Evolutionary conservation across 2,113 vertebrate genomes (phyloP).

Genomic region (Willisornis vidua): DNA sequence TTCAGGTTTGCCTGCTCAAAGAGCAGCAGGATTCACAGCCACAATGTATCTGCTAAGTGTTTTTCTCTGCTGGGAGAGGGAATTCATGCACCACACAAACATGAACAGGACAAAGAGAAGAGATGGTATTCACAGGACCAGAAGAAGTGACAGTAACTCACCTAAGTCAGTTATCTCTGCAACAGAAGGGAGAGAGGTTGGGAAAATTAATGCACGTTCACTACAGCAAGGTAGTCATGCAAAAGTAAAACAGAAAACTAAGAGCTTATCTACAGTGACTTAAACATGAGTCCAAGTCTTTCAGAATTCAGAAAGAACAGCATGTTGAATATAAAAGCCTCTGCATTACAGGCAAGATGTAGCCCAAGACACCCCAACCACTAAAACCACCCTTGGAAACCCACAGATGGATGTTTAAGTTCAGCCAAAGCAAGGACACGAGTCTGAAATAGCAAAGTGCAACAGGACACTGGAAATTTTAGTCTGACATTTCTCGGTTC

Average conservation of each 20-base stretch:
- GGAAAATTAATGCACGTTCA: constrained; percentile 53
- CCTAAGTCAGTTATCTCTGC: constrained; percentile 83
- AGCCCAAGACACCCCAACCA: neutral
- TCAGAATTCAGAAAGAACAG: neutral
- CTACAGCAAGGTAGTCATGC: constrained; percentile 18
- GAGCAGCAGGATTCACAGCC: neutral
- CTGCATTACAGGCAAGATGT: neutral
- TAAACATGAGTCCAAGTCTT: neutral
- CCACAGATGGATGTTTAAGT: neutral
- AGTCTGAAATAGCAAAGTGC: neutral
- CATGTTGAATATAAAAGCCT: rapidly evolving
- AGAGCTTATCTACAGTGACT: neutral
- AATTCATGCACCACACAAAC: neutral
- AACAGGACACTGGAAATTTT: neutral
- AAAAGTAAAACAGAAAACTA: neutral
- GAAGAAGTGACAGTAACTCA: constrained; percentile 72
- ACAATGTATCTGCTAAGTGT: neutral
- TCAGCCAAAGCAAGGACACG: neutral
- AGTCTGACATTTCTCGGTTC: neutral
- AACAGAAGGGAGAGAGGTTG: constrained; percentile 77
- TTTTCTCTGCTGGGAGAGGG: neutral
- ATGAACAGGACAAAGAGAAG: neutral
- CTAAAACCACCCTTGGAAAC: neutral
- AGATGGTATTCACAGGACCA: neutral
- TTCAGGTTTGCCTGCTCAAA: neutral